phyloP scores from a whole-genome alignment of 2,888 invertebrate genomes.

The Drosophila setosimentum region DNA sequence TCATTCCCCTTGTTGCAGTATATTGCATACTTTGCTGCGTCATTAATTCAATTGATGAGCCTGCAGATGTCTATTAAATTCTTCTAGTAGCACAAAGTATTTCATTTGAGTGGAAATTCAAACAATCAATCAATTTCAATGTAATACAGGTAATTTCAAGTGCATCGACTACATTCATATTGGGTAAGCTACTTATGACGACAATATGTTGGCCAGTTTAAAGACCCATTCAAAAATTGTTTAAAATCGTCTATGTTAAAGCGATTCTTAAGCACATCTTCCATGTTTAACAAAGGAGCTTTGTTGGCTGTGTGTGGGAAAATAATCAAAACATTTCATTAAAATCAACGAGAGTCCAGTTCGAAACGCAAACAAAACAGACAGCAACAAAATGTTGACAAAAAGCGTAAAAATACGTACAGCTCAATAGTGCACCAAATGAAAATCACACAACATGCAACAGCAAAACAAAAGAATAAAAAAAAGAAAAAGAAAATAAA shows the following conservation, averaged over 20 bases:
- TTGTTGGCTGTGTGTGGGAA: slow-evolving; percentile 7
- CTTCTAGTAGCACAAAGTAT: not conserved
- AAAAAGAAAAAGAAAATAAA: slow-evolving; percentile 26
- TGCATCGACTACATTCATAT: slow-evolving; percentile 8
- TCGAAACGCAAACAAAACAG: slow-evolving; percentile 55
- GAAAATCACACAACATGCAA: slow-evolving; percentile 54
- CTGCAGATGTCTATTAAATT: slow-evolving; percentile 33
- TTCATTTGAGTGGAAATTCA: slow-evolving; percentile 8
- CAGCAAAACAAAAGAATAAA: slow-evolving; percentile 35
- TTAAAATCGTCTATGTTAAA: slow-evolving; percentile 7
- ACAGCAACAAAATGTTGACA: slow-evolving; percentile 71
- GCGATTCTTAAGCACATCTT: slow-evolving; percentile 15
- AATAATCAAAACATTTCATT: slow-evolving; percentile 74
- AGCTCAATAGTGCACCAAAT: slow-evolving; percentile 65
- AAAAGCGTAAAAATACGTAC: slow-evolving; percentile 66
- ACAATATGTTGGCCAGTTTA: not conserved
- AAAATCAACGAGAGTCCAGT: slow-evolving; percentile 50
- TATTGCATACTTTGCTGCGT: slow-evolving; percentile 67
- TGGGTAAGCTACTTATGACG: not conserved
- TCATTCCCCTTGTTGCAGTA: slow-evolving; percentile 25
- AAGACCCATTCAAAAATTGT: slow-evolving; percentile 7
- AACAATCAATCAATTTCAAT: slow-evolving; percentile 14
- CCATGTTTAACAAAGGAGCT: slow-evolving; percentile 8
- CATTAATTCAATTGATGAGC: slow-evolving; percentile 67
- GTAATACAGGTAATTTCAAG: slow-evolving; percentile 23